Evolutionary conservation across 2,797 vertebrate genomes (phyloP).

Genomic region (Peromyscus attwateri): DNA sequence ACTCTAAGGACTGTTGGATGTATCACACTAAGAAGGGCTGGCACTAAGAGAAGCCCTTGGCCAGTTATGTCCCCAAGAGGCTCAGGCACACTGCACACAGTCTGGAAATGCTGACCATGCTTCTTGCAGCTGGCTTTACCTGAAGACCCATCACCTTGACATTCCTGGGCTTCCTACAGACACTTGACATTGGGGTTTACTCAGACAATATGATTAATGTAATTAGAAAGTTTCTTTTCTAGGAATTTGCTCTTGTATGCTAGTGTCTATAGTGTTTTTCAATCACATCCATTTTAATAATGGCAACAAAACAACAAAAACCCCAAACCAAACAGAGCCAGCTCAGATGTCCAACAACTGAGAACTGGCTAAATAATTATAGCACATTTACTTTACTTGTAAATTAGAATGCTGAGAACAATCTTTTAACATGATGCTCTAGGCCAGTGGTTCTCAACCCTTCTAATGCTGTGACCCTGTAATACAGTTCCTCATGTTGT

Average conservation of each 20-base stretch:
- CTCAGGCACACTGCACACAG: not conserved
- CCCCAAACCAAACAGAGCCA: not conserved
- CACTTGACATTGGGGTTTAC: not conserved
- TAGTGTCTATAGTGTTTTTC: not conserved
- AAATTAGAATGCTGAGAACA: not conserved
- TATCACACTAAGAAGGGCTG: not conserved
- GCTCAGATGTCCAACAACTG: not conserved
- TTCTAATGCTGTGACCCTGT: not conserved
- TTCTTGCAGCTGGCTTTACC: not conserved
- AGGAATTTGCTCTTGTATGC: not conserved
- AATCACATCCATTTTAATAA: not conserved
- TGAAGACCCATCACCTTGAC: not conserved
- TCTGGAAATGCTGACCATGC: not conserved
- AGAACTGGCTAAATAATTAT: not conserved
- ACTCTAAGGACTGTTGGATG: not conserved
- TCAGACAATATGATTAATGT: constrained; percentile 13
- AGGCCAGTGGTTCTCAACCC: not conserved
- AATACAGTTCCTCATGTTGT: not conserved
- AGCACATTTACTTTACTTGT: not conserved
- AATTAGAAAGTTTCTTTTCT: constrained; percentile 25
- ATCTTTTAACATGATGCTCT: not conserved
- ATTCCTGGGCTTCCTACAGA: not conserved
- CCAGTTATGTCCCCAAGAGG: not conserved
- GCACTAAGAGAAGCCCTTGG: not conserved
- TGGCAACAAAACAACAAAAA: not conserved